Evolutionary conservation across 2,888 invertebrate genomes (phyloP), one percentile per base, ranked within the genome.

Genomic region (Orthosia incerta): DNA sequence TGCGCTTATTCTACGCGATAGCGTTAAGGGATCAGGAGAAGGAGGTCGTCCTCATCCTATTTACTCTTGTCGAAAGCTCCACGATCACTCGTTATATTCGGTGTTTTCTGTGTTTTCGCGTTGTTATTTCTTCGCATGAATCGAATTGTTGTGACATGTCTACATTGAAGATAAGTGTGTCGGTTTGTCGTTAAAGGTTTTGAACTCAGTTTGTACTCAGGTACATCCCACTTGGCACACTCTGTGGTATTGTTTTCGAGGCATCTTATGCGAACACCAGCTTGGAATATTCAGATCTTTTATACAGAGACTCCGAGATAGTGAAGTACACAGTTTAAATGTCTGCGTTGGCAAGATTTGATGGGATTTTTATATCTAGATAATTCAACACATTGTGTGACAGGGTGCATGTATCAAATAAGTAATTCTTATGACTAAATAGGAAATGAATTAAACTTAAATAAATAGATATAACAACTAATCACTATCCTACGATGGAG

Each of bases 191-290:
- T 92, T 87, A 90, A 90, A 89, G 88, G 91, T 91, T 89, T 89
- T 91, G 91, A 87, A 91, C 89, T 89, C 89, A 87, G 89, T 90
- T 90, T 90, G 89, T 92, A 93, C 91, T 91, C 92, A 93, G 95
- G 94, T 94, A 95, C 95, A 94, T 94, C 91, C 92, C 93, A 94
- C 95, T 95, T 95, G 95, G 92, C 95, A 96, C 96, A 95, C 95
- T 95, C 90, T 95, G 95, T 95, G 95, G 91, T 94, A 91, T 91
- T 91, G 91, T 91, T 91, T 86, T 86, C 91, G 89, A 87, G 83
- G 88, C 85, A 89, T 91, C 87, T 89, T 88, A 90, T 89, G 84
- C 86, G 89, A 91, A 87, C 90, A 90, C 89, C 90, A 87, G 83
- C 88, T 89, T 88, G 88, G 85, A 82, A 79, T 83, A 75, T 83